phyloP scores from a whole-genome alignment of 2,797 vertebrate species.

The Hippocampus kuda region DNA sequence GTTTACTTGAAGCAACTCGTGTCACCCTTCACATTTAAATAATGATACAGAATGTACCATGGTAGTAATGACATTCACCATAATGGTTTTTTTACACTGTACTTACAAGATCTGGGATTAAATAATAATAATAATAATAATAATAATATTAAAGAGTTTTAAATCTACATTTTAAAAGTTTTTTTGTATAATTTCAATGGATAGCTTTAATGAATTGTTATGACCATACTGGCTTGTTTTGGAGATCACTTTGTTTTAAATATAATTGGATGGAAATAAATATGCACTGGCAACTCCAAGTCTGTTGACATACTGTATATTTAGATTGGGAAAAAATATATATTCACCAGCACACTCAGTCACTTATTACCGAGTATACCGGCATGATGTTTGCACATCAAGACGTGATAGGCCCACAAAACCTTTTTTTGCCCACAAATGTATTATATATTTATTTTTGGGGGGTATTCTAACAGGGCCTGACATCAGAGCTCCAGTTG shows the following conservation, averaged over 20 bases:
- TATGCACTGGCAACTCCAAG: slow-evolving; percentile 18
- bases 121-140: slow-evolving; percentile 5
- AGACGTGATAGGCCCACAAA: not conserved
- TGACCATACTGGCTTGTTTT: not conserved
- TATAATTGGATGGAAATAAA: slow-evolving; percentile 43
- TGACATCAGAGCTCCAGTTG: slow-evolving; percentile 60
- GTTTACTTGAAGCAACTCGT: slow-evolving; percentile 6
- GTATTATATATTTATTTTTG: too few species aligned
- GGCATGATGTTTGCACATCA: not conserved
- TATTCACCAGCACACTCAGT: not conserved
- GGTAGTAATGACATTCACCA: not conserved
- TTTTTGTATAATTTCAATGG: slow-evolving; percentile 25
- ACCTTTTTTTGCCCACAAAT: not conserved
- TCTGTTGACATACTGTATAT: not conserved
- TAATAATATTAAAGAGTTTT: not conserved
- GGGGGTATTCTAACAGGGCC: slow-evolving; percentile 30
- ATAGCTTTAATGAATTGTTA: not conserved
- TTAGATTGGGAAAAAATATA: not conserved
- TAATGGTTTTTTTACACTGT: slow-evolving; percentile 3
- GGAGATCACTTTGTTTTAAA: slow-evolving; percentile 16
- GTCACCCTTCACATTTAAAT: slow-evolving; percentile 2
- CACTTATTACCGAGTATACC: not conserved
- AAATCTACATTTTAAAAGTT: slow-evolving; percentile 22
- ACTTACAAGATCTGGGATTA: slow-evolving; percentile 10
- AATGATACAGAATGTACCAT: not conserved